Base-by-base conservation (phyloP, 2,113 vertebrate genomes). In the Machaerirhynchus nigripectus region DNA sequence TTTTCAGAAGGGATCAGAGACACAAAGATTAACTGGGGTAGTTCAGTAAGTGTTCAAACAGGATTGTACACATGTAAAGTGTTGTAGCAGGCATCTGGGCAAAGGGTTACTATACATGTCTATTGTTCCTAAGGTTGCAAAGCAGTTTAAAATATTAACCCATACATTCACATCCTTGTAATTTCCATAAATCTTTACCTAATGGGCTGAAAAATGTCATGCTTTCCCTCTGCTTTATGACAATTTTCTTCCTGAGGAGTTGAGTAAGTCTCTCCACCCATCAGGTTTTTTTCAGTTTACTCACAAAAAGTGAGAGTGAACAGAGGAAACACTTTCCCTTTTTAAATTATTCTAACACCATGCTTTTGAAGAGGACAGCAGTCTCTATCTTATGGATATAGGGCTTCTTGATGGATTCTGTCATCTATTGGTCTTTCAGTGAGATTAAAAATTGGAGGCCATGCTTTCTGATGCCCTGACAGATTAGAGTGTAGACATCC, bases 1-100 rank as follows among this genome's bases (percentile, higher is more conserved):
- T 89, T 95, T 79, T 84, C 61, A 87, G 84, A 79, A 90, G 59
- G 53, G 67, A 96, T 93, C 84, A 91, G 74, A 85, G 40, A 61
- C 1, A 9, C 9, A 40, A 57, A 78, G 70, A 46, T 89, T 91
- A 76, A 57, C 70, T 46, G 42, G 27, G 69, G 21, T 40, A 89
- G 65, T 94, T 94, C 78, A 94, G 33, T 57, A 83, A 83, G 49
- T 77, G 55, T 63, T 90, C 3, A 11, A 70, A 84, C 6, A 7
- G 28, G 35, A 46, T n/a, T 83, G 85, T 84, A 52, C 81, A 78
- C 50, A 49, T 13, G 27, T 14, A 47, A 85, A 88, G 44, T 74
- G 52, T 73, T 96, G 55, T 4, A 83, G 67, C 40, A 92, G 47
- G 33, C 39, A 64, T 65, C 40, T 35, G 40, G 37, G 69, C 31